phyloP scores from a whole-genome alignment of 2,797 vertebrate species.

The Streptopelia turtur region DNA sequence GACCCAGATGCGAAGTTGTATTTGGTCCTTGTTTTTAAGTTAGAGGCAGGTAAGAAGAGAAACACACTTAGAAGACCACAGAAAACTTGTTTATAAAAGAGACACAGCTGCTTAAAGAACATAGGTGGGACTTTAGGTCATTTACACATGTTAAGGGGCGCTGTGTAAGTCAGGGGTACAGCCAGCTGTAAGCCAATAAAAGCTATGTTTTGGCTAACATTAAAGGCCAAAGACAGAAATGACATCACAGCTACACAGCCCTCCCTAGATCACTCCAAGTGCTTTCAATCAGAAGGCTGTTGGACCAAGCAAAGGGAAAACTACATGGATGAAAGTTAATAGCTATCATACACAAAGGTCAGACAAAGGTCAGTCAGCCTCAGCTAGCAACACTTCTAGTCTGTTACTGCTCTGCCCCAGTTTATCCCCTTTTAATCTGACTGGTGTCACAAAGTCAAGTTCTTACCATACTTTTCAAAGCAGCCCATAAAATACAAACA shows the following conservation, averaged over 20 bases:
- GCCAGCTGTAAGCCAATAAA: accelerated
- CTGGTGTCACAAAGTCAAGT: not conserved
- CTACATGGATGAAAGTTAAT: accelerated
- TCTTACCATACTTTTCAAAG: not conserved
- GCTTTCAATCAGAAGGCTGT: not conserved
- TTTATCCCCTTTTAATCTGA: not conserved
- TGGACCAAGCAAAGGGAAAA: not conserved
- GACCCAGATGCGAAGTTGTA: accelerated
- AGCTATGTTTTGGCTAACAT: not conserved
- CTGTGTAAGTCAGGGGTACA: accelerated
- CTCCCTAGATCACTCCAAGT: accelerated
- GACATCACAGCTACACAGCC: not conserved
- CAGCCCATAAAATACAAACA: not conserved
- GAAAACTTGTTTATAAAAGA: not conserved
- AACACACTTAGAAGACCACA: accelerated
- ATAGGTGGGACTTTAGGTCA: accelerated
- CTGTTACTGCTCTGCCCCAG: not conserved
- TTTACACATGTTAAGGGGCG: not conserved
- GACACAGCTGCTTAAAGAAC: no score
- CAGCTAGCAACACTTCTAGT: not conserved
- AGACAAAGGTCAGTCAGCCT: not conserved
- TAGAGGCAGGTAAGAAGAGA: not conserved
- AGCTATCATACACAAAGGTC: not conserved
- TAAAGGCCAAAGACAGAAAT: not conserved
- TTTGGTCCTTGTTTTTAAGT: no score